Evolutionary conservation across 2,888 invertebrate species (phyloP), one percentile per base, ranked within the genome.

Genomic region (Lycaena phlaeas): DNA sequence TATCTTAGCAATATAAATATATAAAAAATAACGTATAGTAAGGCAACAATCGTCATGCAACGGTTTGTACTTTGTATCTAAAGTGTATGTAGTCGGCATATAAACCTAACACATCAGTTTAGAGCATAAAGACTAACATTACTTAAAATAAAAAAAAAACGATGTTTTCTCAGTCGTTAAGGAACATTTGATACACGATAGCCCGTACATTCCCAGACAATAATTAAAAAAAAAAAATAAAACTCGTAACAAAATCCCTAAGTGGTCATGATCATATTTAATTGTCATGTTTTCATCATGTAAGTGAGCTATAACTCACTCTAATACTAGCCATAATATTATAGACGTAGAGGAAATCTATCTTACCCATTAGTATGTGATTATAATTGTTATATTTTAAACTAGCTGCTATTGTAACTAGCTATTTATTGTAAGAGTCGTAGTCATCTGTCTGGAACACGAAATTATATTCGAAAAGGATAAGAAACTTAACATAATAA

Each of bases 201-300:
- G n/a, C n/a, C 15, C n/a, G 14, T 1, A 3, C 9, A 12, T 18
- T 11, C 10, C 31, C 17, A 6, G 5, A 10, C 6, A 6, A 17
- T 11, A 18, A 22, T 34, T 18, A 12, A 18, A 3, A 12, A 12
- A n/a, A 11, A 34, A 12, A 29, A 11, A 5, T 15, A 7, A 5
- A 7, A 11, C 11, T 4, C 12, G 18, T 18, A 18, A 34, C 9
- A 22, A 34, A 34, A 22, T 11, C 12, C 7, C 2, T 18, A 34
- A 34, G 18, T 22, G 34, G 34, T 34, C 34, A 34, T n/a, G n/a
- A 34, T 34, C 18, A 34, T 22, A 34, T 34, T 34, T 34, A 34
- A 34, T 34, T 34, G 34, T 34, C 34, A 34, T 34, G 12, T 22
- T 22, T 18, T 18, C 34, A 11, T 22, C 34, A 22, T 18, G 12